Conservation (phyloP, 2,797 vertebrate genomes). For the Pseudomugil gertrudae region DNA sequence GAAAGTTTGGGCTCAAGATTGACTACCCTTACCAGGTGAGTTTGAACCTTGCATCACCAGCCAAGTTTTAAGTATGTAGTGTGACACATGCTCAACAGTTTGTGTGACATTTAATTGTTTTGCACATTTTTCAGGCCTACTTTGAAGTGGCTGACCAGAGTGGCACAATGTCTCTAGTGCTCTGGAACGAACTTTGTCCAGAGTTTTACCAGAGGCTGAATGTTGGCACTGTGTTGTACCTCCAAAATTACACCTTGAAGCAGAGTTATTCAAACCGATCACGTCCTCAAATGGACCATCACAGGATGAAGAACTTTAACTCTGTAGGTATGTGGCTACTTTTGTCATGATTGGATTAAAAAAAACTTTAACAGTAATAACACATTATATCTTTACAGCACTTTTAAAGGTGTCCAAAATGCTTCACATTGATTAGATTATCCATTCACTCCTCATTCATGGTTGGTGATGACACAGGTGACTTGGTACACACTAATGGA, state of each 20-base stretch:
- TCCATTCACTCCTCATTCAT: too few species aligned
- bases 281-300: slow-evolving; percentile 83
- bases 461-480: too few species aligned
- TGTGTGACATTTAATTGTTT: neutral
- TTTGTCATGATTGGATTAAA: neutral
- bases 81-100: neutral
- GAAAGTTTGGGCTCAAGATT: slow-evolving; percentile 84
- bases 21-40: slow-evolving; percentile 91
- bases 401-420: too few species aligned
- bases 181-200: slow-evolving; percentile 92
- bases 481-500: too few species aligned
- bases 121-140: slow-evolving; percentile 82
- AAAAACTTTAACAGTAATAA: too few species aligned
- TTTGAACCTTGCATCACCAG: neutral
- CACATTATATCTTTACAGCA: too few species aligned
- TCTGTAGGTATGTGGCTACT: slow-evolving; percentile 84
- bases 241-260: slow-evolving; percentile 89
- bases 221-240: slow-evolving; percentile 87
- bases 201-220: slow-evolving; percentile 89
- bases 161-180: slow-evolving; percentile 89
- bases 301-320: slow-evolving; percentile 84
- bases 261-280: slow-evolving; percentile 85
- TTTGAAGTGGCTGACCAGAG: slow-evolving; percentile 94
- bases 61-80: neutral
- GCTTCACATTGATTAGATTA: too few species aligned